These are phyloP conservation scores for Dissostichus mawsoni DNA, from an alignment of 2,113 vertebrate species.

Conservation along the genomic window DNA sequence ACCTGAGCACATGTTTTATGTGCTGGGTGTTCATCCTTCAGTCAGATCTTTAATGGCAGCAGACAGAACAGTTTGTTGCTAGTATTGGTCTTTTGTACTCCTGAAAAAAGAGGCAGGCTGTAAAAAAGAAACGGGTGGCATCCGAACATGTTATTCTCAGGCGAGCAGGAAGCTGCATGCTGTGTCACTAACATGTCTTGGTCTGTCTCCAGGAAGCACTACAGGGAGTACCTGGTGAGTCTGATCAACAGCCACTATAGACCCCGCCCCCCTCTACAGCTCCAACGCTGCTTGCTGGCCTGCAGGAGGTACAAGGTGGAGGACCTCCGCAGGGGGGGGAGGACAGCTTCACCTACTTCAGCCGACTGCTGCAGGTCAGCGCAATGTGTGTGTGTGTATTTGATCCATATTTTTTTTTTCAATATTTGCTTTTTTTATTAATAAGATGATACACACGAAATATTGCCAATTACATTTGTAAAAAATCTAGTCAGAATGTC, in stretches of 20 bases:
- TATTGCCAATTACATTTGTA: too few relatives aligned
- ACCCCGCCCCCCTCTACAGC: slow-evolving; percentile 86
- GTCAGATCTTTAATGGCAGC: too few relatives aligned
- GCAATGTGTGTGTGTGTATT: not conserved
- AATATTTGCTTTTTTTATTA: not conserved
- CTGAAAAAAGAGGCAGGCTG: not conserved
- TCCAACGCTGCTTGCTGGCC: slow-evolving; percentile 80
- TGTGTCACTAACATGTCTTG: not conserved
- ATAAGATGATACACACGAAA: not conserved
- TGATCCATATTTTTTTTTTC: not conserved
- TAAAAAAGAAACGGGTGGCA: not conserved
- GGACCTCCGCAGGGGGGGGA: slow-evolving; percentile 66
- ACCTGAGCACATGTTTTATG: too few relatives aligned
- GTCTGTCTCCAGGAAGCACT: slow-evolving; percentile 84
- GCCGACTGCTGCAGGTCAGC: slow-evolving; percentile 79
- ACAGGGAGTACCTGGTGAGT: slow-evolving; percentile 91
- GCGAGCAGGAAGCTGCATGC: not conserved
- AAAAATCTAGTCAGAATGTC: too few relatives aligned
- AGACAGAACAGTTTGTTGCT: not conserved
- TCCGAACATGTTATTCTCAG: not conserved
- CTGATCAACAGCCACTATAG: slow-evolving; percentile 89
- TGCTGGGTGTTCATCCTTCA: not conserved
- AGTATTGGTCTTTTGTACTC: too few relatives aligned
- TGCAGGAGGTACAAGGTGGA: slow-evolving; percentile 86
- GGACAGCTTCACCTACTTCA: slow-evolving; percentile 77